Base-by-base conservation (phyloP, 2,888 invertebrate species). In the Itoplectis maculator region DNA sequence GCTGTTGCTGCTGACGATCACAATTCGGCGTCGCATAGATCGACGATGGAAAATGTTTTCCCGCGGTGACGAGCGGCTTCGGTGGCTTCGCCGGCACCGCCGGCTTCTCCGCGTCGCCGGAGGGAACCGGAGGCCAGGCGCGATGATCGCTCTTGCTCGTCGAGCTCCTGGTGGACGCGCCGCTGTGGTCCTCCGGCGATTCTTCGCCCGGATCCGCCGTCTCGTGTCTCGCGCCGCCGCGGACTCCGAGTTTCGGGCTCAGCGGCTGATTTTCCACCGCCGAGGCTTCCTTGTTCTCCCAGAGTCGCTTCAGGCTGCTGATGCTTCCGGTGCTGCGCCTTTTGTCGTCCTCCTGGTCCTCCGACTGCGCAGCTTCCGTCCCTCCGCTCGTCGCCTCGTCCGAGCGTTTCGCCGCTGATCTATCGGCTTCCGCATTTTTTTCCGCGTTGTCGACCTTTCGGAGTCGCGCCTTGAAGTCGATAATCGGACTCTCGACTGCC, bases 321-420 rank as follows among this genome's bases (percentile, higher is more conserved):
- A 98, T 98, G 93, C 97, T 97, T 83, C 98, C 98, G 66, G 98
- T 98, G 93, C 98, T 98, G 86, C 97, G 96, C 13, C 98, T 95
- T 92, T 98, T 98, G 91, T 97, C 97, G 70, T 97, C 97, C 15
- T 95, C 95, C 69, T 96, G 96, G 8, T 94, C 95, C 40, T 94
- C 89, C n/a, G 86, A 89, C 20, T 65, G 80, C 45, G 73, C 5
- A 29, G 18, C 18, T 56, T 77, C 79, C 45, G 40, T 29, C 29
- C 29, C 29, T 11, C 84, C 83, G 66, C 83, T 84, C 15, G 61
- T 8, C 1, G 9, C 13, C 86, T 94, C 91, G 13, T 91, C 90
- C 2, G 86, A 83, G 40, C 90, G 87, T 61, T 88, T 87, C 9
- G 89, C 29, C 29, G 3, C 5, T 5, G 2, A 0, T 11, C 11